Evolutionary conservation across 2,113 vertebrate species (phyloP).

Genomic region (Phainopepla nitens): DNA sequence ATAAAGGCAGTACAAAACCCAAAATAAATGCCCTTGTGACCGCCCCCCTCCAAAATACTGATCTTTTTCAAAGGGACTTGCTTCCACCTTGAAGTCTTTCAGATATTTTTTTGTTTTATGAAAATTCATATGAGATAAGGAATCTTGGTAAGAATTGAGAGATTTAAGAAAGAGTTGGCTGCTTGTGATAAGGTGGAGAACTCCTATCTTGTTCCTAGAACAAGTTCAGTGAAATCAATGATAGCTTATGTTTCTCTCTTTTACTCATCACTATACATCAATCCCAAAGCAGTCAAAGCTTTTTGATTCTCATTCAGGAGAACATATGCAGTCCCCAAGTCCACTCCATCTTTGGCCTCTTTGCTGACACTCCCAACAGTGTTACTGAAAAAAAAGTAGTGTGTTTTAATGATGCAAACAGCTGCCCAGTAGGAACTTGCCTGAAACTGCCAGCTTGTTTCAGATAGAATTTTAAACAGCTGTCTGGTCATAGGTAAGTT

Average conservation of each 20-base stretch:
- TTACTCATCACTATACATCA: neutral
- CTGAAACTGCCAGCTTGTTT: neutral
- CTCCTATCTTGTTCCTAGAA: neutral
- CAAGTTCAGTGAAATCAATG: neutral
- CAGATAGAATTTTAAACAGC: neutral
- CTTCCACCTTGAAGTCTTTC: neutral
- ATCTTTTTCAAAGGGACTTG: neutral
- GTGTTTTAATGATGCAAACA: neutral
- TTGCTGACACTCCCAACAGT: neutral
- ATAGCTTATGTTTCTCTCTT: neutral
- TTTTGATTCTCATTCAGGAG: neutral
- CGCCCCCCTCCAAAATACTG: neutral
- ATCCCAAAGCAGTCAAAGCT: neutral
- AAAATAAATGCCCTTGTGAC: fast-evolving
- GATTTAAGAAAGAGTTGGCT: neutral
- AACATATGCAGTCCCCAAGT: neutral
- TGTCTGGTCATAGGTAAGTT: neutral
- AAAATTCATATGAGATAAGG: neutral
- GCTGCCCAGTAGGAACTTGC: neutral
- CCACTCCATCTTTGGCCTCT: neutral
- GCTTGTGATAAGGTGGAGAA: neutral
- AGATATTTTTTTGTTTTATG: neutral
- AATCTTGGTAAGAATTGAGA: neutral
- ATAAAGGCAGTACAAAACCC: neutral
- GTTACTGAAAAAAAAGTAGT: neutral